A percentile compares a stretch with the other conserved stretches of the same genome.
Conservation (phyloP, 2,797 vertebrate genomes). For the Peromyscus attwateri region DNA sequence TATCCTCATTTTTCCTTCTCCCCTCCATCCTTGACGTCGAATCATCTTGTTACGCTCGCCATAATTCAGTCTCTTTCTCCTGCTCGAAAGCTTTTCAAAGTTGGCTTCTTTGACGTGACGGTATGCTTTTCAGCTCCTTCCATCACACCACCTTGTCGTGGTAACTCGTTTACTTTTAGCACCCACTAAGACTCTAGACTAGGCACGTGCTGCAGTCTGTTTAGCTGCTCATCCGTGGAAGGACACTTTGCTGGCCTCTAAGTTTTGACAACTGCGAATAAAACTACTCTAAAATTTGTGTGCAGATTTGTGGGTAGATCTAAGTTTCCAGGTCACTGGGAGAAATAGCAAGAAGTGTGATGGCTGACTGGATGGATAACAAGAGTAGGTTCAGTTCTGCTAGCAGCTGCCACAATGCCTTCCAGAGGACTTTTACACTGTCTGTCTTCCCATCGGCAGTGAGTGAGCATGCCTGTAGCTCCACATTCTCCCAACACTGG, state of each 20-base stretch:
- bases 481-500: background rate
- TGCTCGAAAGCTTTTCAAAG: background rate
- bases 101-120: background rate
- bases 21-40: background rate
- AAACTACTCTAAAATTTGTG: background rate
- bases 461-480: background rate
- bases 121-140: background rate
- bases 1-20: background rate
- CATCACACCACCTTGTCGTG: background rate
- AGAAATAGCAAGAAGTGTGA: background rate
- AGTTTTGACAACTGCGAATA: constrained; percentile 1
- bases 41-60: background rate
- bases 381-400: background rate
- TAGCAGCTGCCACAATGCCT: background rate
- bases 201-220: background rate
- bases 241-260: background rate
- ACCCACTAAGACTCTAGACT: background rate
- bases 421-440: background rate
- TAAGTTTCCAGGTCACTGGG: background rate
- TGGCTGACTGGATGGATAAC: background rate
- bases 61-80: background rate
- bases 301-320: background rate
- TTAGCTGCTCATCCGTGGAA: background rate
- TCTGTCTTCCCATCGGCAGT: background rate
- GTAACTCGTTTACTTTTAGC: background rate